These are phyloP conservation scores for Amphimallon solstitiale DNA, from an alignment of 2,888 invertebrate species.

Conservation along the genomic window DNA sequence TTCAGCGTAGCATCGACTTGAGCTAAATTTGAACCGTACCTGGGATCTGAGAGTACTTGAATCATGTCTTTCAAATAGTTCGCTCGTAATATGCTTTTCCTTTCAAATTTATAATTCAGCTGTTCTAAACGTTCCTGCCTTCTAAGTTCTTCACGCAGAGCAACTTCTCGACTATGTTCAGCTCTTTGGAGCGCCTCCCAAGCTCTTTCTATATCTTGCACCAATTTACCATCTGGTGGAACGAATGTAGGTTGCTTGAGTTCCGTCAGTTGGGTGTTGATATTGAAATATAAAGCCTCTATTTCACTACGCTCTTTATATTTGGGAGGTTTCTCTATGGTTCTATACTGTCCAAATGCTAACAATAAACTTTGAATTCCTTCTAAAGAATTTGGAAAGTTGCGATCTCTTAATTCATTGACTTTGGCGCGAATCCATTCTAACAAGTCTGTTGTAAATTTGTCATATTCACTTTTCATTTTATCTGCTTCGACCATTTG, in stretches of 20 bases:
- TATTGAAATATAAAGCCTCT: constrained; percentile 95
- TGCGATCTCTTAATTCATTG: constrained; percentile 80
- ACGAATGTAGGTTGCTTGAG: constrained; percentile 87
- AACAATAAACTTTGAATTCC: constrained; percentile 92
- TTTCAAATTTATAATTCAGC: constrained; percentile 94
- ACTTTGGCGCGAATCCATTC: constrained; percentile 95
- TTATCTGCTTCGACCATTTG: constrained; percentile 96
- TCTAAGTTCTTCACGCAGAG: constrained; percentile 88
- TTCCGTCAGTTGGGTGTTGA: constrained; percentile 96
- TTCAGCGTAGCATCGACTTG: constrained; percentile 98
- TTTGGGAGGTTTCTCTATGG: constrained; percentile 97
- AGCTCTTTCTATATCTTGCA: constrained; percentile 94
- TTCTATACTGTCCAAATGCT: constrained; percentile 94
- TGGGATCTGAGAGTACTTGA: constrained; percentile 90
- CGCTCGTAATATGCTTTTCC: constrained; percentile 93
- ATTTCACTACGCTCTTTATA: constrained; percentile 97
- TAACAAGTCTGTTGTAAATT: constrained; percentile 83
- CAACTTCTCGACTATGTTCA: constrained; percentile 94
- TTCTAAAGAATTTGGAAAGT: constrained; percentile 94
- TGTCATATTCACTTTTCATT: constrained; percentile 89
- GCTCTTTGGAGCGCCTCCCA: constrained; percentile 94
- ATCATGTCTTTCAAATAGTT: constrained; percentile 98
- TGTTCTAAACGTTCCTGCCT: constrained; percentile 94
- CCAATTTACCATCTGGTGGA: constrained; percentile 88
- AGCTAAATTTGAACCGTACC: constrained; percentile 88